These are phyloP conservation scores for Catonia carolina DNA, from an alignment of 2,888 invertebrate genomes.

Conservation along the genomic window DNA sequence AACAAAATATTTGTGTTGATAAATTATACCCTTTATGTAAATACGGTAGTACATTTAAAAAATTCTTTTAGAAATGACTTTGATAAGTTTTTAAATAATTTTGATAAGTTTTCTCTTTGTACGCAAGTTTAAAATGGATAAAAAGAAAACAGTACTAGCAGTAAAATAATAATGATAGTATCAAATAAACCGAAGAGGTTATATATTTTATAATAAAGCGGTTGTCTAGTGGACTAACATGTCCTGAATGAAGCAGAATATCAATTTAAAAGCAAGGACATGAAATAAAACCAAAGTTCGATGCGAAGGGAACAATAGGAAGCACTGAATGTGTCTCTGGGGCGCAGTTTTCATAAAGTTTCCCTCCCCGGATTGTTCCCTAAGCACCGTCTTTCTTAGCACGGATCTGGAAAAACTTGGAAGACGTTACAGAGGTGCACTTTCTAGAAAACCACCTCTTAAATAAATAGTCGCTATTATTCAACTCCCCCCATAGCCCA, in stretches of 20 bases:
- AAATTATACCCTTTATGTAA: no score
- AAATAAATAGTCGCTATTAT: slow-evolving; percentile 35
- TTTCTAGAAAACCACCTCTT: slow-evolving; percentile 34
- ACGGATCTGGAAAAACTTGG: slow-evolving; percentile 32
- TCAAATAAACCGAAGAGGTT: no score
- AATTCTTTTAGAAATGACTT: no score
- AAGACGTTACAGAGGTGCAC: slow-evolving; percentile 30
- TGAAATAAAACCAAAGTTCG: slow-evolving; percentile 21
- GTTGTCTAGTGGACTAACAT: no score
- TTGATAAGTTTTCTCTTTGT: no score
- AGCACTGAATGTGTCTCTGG: slow-evolving; percentile 10
- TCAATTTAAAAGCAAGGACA: slow-evolving; percentile 13
- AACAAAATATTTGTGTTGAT: no score
- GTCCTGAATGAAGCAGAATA: slow-evolving; percentile 4
- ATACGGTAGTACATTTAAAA: no score
- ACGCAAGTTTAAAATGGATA: no score
- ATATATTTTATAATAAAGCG: no score
- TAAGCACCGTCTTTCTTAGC: slow-evolving; percentile 23
- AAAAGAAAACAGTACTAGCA: no score
- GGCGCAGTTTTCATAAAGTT: slow-evolving; percentile 16
- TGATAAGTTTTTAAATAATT: no score
- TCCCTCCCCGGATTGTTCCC: slow-evolving; percentile 19
- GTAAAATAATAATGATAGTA: no score
- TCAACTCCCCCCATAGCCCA: slow-evolving; percentile 19
- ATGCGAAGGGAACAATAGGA: slow-evolving; percentile 10